Evolutionary conservation across 2,797 vertebrate genomes (phyloP).

Genomic region (Petrocephalus schoutedeni): DNA sequence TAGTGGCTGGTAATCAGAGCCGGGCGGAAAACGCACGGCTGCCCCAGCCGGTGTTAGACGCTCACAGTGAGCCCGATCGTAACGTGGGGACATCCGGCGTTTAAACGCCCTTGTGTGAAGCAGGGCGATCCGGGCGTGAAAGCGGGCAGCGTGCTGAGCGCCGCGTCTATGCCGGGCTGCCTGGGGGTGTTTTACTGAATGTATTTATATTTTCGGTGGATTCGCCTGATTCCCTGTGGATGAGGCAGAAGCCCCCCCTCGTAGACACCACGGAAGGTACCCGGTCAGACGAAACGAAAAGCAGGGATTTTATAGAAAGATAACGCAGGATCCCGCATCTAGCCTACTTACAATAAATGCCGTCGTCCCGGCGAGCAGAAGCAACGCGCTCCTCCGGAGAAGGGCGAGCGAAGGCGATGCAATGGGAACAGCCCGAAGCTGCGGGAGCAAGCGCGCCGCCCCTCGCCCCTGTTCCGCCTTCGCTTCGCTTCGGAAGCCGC

Average conservation of each 20-base stretch:
- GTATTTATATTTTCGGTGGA: constrained; percentile 19
- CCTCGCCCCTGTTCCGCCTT: background rate
- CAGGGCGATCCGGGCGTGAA: background rate
- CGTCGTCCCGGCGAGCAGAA: constrained; percentile 45
- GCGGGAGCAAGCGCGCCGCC: background rate
- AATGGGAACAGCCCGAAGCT: background rate
- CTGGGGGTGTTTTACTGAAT: background rate
- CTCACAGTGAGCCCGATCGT: background rate
- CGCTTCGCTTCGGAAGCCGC: background rate
- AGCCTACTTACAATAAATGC: constrained; percentile 61
- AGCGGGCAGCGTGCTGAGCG: background rate
- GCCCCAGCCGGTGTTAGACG: background rate
- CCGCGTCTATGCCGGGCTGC: background rate
- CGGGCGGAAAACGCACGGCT: background rate
- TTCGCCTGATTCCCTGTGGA: background rate
- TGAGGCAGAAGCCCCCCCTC: background rate
- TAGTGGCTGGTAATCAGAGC: background rate
- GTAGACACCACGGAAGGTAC: background rate
- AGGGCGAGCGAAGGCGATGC: constrained; percentile 21
- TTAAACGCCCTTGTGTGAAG: background rate
- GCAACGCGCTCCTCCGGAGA: constrained; percentile 45
- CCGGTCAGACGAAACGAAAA: background rate
- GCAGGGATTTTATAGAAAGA: background rate
- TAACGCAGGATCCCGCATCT: constrained; percentile 3
- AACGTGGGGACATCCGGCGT: background rate